phyloP scores from a whole-genome alignment of 1,140 invertebrate species.

The Drosophila punjabiensis region DNA sequence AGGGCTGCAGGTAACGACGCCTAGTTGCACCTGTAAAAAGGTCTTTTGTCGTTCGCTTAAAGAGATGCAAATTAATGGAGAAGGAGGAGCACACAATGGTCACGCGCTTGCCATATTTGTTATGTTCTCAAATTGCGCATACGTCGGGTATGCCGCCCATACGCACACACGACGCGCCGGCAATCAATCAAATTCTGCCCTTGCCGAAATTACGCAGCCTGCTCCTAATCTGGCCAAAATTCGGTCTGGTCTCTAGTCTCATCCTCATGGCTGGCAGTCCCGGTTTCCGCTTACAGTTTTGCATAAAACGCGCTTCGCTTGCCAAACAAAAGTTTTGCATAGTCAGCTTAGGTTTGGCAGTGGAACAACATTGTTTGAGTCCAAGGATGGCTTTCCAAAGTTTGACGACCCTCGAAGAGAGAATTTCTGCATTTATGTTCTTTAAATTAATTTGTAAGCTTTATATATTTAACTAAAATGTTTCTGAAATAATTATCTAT shows the following conservation, averaged over 20 bases:
- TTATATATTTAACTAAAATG: neutral
- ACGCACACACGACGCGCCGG: conserved; percentile 40
- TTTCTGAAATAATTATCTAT: neutral
- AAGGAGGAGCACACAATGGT: conserved; percentile 34
- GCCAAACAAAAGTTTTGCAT: conserved; percentile 60
- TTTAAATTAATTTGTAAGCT: neutral
- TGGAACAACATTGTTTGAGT: conserved; percentile 23
- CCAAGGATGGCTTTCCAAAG: conserved; percentile 24
- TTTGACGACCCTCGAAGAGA: conserved; percentile 2
- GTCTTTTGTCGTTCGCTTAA: conserved; percentile 38
- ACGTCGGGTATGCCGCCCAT: conserved; percentile 26
- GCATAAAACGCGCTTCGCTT: conserved; percentile 55
- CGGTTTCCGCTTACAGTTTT: conserved; percentile 72
- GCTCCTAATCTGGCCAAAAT: conserved; percentile 27
- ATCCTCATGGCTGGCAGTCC: conserved; percentile 11
- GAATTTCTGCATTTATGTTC: neutral
- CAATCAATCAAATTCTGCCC: conserved; percentile 67
- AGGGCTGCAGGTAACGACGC: conserved; percentile 3
- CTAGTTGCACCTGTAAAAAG: conserved; percentile 60
- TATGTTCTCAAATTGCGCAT: conserved; percentile 70
- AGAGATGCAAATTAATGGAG: conserved; percentile 70
- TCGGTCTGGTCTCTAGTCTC: conserved; percentile 1
- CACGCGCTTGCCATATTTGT: conserved; percentile 71
- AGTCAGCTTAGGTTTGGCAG: conserved; percentile 44
- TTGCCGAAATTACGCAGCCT: conserved; percentile 60